Conservation (phyloP, 2,113 vertebrate genomes). For the Chinchilla lanigera region DNA sequence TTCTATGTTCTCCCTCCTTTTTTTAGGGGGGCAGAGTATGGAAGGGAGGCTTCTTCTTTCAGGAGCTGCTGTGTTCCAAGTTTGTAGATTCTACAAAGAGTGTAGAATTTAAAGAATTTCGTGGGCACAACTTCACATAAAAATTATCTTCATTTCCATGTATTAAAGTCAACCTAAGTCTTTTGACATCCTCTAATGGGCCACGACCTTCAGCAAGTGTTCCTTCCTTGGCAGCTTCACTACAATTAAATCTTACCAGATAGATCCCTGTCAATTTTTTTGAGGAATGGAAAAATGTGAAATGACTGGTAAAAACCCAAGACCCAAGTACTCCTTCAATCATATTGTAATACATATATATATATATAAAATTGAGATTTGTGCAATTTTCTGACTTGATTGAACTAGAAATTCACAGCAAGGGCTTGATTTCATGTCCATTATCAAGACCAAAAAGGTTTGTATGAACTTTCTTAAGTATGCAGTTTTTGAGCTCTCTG, state of each 20-base stretch:
- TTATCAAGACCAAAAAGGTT: slow-evolving; percentile 60
- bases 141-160: slow-evolving; percentile 47
- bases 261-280: background rate
- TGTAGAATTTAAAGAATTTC: slow-evolving; percentile 66
- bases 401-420: slow-evolving; percentile 76
- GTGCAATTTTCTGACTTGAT: slow-evolving; percentile 79
- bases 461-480: slow-evolving; percentile 66
- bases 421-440: slow-evolving; percentile 73
- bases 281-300: slow-evolving; percentile 27
- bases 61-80: slow-evolving; percentile 55
- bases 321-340: slow-evolving; percentile 61
- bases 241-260: slow-evolving; percentile 45
- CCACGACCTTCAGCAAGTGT: slow-evolving; percentile 24
- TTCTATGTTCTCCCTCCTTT: background rate
- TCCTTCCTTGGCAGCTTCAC: slow-evolving; percentile 9
- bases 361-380: slow-evolving; percentile 55
- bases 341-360: slow-evolving; percentile 52
- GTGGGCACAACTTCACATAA: slow-evolving; percentile 50
- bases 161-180: slow-evolving; percentile 29
- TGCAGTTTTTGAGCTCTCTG: slow-evolving; percentile 39
- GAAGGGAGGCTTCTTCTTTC: background rate
- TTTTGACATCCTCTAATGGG: slow-evolving; percentile 11
- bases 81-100: slow-evolving; percentile 63
- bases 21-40: background rate
- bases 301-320: slow-evolving; percentile 55